A percentile compares a stretch with the other conserved stretches of the same genome.
Conservation (phyloP, 2,797 vertebrate species). For the Hylomyscus alleni region DNA sequence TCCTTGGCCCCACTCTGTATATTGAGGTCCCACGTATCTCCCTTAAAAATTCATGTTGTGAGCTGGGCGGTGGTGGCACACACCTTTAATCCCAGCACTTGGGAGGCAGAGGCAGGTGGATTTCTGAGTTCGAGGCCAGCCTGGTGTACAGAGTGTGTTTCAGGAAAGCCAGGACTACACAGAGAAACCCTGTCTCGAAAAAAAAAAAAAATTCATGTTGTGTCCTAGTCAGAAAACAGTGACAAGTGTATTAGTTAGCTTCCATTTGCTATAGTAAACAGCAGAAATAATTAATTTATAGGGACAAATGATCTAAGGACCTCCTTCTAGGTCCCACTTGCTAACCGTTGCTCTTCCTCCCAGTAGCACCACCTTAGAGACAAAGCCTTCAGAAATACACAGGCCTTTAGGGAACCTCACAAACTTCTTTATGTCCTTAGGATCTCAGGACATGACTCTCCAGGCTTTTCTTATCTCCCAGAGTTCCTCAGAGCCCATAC, state of each 20-base stretch:
- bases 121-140: too few relatives aligned
- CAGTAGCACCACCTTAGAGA: too few relatives aligned
- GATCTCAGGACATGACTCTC: not conserved
- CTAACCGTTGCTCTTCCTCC: not conserved
- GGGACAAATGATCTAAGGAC: not conserved
- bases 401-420: not conserved
- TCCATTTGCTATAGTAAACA: not conserved
- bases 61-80: too few relatives aligned
- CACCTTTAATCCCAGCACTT: too few relatives aligned
- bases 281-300: not conserved
- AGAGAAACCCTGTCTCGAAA: too few relatives aligned
- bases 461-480: not conserved
- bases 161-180: too few relatives aligned
- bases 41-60: slow-evolving; percentile 3
- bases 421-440: not conserved
- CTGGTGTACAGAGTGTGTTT: too few relatives aligned
- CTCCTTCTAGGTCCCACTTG: not conserved
- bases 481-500: not conserved
- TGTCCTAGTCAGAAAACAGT: not conserved
- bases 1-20: not conserved
- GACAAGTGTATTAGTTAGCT: not conserved
- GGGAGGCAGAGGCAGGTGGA: too few relatives aligned
- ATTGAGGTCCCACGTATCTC: not conserved
- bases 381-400: not conserved
- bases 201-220: too few relatives aligned